Evolutionary conservation across 1,140 invertebrate species (phyloP), one percentile per base, ranked within the genome.

Genomic region (Phocides pigmalion): DNA sequence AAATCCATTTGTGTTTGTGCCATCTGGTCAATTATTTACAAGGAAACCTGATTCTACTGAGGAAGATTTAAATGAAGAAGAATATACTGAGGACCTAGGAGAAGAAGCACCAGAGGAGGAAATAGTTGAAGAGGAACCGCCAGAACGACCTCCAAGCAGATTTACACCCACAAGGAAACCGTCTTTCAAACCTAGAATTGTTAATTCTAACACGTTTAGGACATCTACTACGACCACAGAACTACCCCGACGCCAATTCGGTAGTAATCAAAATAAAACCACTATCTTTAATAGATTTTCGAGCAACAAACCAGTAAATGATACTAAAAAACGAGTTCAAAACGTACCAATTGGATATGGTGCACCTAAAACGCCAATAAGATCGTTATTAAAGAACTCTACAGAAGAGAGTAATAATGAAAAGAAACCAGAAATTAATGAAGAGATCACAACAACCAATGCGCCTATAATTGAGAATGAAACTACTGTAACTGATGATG

Each of bases 1-100:
- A 64, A 87, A 88, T 72, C 84, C 90, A 64, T 89, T 92, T 22
- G 87, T 88, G 6, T 85, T 92, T 63, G 89, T 92, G 41, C 91
- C 91, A 28, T 67, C 77, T 20, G 85, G 76, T 68, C 77, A 91
- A 77, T 47, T 92, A 17, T 92, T 88, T 64, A 87, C 82, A 8
- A 82, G 86, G 64, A 91, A 86, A 68, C 85, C 90, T 28, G 72
- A 81, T 37, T 77, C 72, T 46, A 80, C 82, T 42, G 78, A 82
- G 64, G 82, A 84, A 58, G 80, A 84, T n/a, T 83, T 90, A 39
- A 72, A 76, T 66, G 79, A 76, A 6, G 76, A 88, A 54, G 78
- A 83, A 53, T 73, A 79, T 64, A 72, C 69, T 39, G 76, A 81
- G 59, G 80, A 82, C 41, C 58, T 69, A 39, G 82, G 81, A 65